Percentiles rank a stretch among this genome's conserved stretches.
These are phyloP conservation scores for Pandemis heparana DNA, from an alignment of 2,888 invertebrate species.

Conservation along the genomic window DNA sequence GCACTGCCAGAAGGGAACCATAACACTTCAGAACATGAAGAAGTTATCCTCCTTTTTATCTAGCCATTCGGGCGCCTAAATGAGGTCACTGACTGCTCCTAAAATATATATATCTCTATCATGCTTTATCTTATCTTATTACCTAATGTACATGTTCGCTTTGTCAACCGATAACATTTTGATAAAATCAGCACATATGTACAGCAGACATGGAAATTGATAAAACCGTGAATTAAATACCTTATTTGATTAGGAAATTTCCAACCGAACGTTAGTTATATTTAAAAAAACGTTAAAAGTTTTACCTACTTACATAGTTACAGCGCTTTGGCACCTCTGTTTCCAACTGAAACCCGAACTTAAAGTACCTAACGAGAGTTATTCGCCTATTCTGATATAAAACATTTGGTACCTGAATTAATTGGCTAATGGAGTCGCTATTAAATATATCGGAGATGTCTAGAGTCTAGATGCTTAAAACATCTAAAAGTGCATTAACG, in stretches of 20 bases:
- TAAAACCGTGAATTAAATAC: not conserved
- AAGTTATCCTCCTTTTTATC: not conserved
- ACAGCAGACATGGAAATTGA: conserved; percentile 8
- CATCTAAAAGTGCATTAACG: no score
- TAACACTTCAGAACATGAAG: no score
- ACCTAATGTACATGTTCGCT: conserved; percentile 23
- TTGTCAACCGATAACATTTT: not conserved
- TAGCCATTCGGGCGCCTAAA: not conserved
- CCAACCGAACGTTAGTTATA: not conserved
- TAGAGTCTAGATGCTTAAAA: no score
- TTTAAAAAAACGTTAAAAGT: not conserved
- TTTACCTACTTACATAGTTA: no score
- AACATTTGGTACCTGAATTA: no score
- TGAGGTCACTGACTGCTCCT: conserved; percentile 22
- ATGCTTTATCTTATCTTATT: conserved; percentile 10
- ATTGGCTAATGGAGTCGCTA: no score
- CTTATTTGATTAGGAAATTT: conserved; percentile 10
- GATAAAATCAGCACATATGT: not conserved
- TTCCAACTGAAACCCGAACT: no score
- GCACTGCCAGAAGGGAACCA: no score
- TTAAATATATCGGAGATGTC: no score
- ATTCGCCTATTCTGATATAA: no score
- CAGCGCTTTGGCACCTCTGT: no score
- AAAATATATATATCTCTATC: conserved; percentile 7
- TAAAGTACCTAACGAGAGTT: no score